phyloP scores from a whole-genome alignment of 2,113 vertebrate species.

The Otis tarda region DNA sequence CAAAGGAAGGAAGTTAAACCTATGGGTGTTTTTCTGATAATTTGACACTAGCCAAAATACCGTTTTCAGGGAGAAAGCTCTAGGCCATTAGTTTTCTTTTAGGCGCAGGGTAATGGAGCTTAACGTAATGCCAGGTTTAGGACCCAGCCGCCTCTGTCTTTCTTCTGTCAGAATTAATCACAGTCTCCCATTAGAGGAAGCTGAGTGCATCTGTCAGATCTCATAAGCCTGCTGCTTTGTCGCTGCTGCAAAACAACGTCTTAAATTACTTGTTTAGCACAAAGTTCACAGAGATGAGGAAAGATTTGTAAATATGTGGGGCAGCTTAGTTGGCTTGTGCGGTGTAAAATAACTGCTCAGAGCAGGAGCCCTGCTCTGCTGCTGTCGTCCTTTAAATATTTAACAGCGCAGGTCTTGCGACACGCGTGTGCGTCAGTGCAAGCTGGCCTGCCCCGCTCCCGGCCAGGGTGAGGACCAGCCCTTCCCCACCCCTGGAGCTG shows the following conservation, averaged over 20 bases:
- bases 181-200: neutral
- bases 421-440: rapidly evolving
- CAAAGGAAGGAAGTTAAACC: neutral
- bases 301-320: neutral
- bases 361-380: neutral
- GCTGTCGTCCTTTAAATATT: neutral
- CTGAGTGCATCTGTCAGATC: neutral
- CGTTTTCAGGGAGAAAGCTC: neutral
- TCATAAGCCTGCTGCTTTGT: neutral
- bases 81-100: neutral
- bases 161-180: neutral
- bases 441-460: neutral
- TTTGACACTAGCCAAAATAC: neutral
- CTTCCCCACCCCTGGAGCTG: rapidly evolving
- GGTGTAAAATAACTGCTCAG: neutral
- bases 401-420: neutral
- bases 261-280: neutral
- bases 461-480: rapidly evolving
- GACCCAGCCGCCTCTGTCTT: neutral
- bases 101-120: neutral
- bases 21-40: neutral
- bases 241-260: neutral
- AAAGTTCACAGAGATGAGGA: neutral
- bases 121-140: neutral
- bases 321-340: neutral